phyloP scores from a whole-genome alignment of 1,140 invertebrate genomes.

The Papilio polyxenes region DNA sequence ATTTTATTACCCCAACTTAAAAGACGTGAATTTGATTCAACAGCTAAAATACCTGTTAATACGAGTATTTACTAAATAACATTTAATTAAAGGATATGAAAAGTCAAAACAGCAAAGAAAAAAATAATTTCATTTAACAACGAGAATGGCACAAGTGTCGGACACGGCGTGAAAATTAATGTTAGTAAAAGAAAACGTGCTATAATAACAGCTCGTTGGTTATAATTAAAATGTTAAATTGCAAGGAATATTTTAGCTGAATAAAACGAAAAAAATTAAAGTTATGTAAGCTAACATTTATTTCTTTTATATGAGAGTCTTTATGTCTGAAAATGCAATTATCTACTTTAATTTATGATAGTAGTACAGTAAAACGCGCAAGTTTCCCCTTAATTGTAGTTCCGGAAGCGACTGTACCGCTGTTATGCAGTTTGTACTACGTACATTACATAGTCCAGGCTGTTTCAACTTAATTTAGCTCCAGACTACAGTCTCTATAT shows the following conservation, averaged over 20 bases:
- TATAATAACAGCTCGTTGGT: neutral
- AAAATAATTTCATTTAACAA: constrained; percentile 11
- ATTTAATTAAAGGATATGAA: neutral
- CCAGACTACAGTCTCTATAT: constrained; percentile 56
- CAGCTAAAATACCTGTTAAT: neutral
- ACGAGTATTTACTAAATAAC: neutral
- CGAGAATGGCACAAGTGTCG: neutral
- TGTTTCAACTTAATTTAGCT: constrained; percentile 55
- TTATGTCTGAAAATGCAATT: constrained; percentile 10
- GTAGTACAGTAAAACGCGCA: neutral
- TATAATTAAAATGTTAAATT: neutral
- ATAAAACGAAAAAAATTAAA: neutral
- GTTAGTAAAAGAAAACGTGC: neutral
- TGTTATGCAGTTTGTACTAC: neutral
- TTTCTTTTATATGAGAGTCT: neutral
- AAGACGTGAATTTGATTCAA: no score
- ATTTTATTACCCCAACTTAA: no score
- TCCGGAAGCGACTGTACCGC: neutral
- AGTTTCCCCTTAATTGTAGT: constrained; percentile 8
- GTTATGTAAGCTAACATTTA: neutral
- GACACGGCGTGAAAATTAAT: constrained; percentile 4
- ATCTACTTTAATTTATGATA: constrained; percentile 7
- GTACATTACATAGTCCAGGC: constrained; percentile 38
- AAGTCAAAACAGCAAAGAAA: neutral
- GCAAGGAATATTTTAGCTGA: neutral